Percentiles rank a stretch among this genome's conserved stretches.
phyloP scores from a whole-genome alignment of 2,888 invertebrate species.

The Fragum fragum region DNA sequence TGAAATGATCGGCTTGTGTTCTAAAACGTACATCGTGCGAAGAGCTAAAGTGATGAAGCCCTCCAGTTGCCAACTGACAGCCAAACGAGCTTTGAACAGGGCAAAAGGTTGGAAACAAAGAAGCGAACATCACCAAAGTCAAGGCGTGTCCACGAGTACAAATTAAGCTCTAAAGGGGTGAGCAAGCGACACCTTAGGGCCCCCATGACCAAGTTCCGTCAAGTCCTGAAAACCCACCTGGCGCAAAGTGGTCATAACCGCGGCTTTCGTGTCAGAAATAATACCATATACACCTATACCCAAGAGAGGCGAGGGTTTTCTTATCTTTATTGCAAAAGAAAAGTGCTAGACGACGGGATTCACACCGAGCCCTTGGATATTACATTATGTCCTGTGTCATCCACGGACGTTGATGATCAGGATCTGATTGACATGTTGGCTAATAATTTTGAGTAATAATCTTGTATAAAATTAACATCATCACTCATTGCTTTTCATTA shows the following conservation, averaged over 20 bases:
- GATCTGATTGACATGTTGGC: slow-evolving; percentile 43
- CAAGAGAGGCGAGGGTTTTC: slow-evolving; percentile 48
- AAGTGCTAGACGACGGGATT: slow-evolving; percentile 43
- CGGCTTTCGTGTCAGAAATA: slow-evolving; percentile 46
- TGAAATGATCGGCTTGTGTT: slow-evolving; percentile 59
- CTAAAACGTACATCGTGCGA: slow-evolving; percentile 59
- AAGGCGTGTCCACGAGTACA: slow-evolving; percentile 34
- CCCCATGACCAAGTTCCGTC: slow-evolving; percentile 43
- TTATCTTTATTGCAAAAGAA: slow-evolving; percentile 54
- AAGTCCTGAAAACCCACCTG: slow-evolving; percentile 32
- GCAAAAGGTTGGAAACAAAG: neutral
- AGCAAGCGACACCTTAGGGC: slow-evolving; percentile 41
- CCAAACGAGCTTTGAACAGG: slow-evolving; percentile 5
- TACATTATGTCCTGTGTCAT: slow-evolving; percentile 39
- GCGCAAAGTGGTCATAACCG: slow-evolving; percentile 31
- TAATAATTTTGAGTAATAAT: slow-evolving; percentile 27
- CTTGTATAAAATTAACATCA: neutral
- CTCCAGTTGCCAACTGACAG: slow-evolving; percentile 25
- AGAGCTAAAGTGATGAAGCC: slow-evolving; percentile 21
- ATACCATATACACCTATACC: slow-evolving; percentile 35
- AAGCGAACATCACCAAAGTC: neutral
- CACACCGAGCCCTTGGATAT: slow-evolving; percentile 52
- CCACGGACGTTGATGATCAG: slow-evolving; percentile 26
- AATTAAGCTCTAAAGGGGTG: slow-evolving; percentile 56
- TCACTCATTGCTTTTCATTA: neutral